These are phyloP conservation scores for Chironomus tentans DNA, from an alignment of 2,888 invertebrate species.

Conservation along the genomic window DNA sequence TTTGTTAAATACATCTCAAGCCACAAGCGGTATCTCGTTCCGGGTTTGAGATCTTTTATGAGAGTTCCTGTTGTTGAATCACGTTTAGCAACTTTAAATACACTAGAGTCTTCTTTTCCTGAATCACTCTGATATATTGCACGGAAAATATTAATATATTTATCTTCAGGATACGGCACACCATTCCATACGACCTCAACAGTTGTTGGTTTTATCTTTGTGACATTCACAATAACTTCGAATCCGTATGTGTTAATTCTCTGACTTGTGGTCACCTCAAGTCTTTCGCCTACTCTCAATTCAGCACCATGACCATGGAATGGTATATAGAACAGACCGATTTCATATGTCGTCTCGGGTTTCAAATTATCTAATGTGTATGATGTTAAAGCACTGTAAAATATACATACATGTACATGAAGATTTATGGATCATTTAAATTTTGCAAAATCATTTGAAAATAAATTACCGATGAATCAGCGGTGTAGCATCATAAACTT, in stretches of 20 bases:
- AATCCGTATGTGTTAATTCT: conserved; percentile 71
- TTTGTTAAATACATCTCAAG: conserved; percentile 82
- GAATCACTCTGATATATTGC: conserved; percentile 71
- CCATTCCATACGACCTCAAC: conserved; percentile 76
- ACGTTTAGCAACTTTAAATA: conserved; percentile 65
- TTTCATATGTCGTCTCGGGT: conserved; percentile 70
- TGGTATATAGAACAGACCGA: conserved; percentile 74
- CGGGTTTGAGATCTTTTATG: conserved; percentile 62
- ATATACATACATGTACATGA: no score
- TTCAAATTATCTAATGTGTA: conserved; percentile 70
- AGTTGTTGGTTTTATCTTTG: conserved; percentile 63
- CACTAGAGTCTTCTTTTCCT: conserved; percentile 61
- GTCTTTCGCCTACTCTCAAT: conserved; percentile 58
- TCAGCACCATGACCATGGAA: conserved; percentile 72
- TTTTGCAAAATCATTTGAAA: not conserved
- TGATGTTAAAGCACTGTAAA: conserved; percentile 55
- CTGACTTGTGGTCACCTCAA: conserved; percentile 62
- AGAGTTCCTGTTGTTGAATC: conserved; percentile 58
- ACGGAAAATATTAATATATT: conserved; percentile 81
- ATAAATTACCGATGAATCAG: conserved; percentile 55
- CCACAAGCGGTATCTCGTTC: conserved; percentile 78
- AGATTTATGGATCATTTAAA: no score
- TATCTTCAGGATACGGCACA: conserved; percentile 79
- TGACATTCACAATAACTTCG: conserved; percentile 65
- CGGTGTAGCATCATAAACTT: conserved; percentile 76